Evolutionary conservation across 2,888 invertebrate species (phyloP).

Genomic region (Lucinisca nassula): DNA sequence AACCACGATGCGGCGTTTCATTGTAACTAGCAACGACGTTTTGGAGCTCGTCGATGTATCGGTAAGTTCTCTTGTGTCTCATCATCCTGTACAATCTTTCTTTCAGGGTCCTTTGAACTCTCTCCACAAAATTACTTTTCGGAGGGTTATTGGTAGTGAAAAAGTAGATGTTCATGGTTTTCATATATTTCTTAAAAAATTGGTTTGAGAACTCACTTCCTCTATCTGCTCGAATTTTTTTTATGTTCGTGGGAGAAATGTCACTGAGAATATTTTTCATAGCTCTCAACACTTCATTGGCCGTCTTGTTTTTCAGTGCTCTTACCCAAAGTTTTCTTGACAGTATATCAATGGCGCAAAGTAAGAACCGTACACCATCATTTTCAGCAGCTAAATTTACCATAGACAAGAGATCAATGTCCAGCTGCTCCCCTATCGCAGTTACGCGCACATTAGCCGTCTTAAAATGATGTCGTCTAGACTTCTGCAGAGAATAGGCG

Average conservation of each 20-base stretch:
- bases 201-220: conserved; percentile 38
- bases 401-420: conserved; percentile 49
- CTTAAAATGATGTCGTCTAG: conserved; percentile 33
- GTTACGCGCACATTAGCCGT: conserved; percentile 50
- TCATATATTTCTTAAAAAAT: conserved; percentile 58
- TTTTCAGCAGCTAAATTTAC: conserved; percentile 38
- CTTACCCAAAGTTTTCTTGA: conserved; percentile 52
- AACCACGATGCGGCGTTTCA: conserved; percentile 45
- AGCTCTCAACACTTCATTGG: conserved; percentile 27
- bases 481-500: conserved; percentile 50
- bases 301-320: conserved; percentile 45
- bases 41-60: conserved; percentile 54
- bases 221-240: conserved; percentile 23
- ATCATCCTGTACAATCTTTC: conserved; percentile 51
- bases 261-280: conserved; percentile 39
- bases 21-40: conserved; percentile 50
- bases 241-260: conserved; percentile 19
- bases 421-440: conserved; percentile 46
- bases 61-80: conserved; percentile 54
- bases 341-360: conserved; percentile 53
- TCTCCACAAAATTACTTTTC: conserved; percentile 56
- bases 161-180: conserved; percentile 49
- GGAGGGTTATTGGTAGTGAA: conserved; percentile 53
- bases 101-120: conserved; percentile 53
- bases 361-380: conserved; percentile 47